phyloP scores from a whole-genome alignment of 2,113 vertebrate genomes.

The Dryoscopus gambensis region DNA sequence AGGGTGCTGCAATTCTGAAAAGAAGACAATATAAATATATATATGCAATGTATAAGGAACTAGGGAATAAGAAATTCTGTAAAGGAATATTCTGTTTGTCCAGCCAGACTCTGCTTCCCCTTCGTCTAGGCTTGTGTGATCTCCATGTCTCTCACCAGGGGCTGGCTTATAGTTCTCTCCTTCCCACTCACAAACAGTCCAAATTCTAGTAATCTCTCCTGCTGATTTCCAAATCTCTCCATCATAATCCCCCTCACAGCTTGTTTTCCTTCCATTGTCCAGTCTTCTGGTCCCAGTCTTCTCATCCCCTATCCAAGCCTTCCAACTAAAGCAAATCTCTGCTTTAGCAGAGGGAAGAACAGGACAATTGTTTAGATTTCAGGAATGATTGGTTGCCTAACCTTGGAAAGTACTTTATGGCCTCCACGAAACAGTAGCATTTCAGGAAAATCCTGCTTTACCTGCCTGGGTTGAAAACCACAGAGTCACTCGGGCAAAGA shows the following conservation, averaged over 20 bases:
- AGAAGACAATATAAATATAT: background rate
- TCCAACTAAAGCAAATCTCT: background rate
- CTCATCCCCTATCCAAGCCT: background rate
- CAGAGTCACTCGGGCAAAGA: background rate
- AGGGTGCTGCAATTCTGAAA: background rate
- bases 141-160: background rate
- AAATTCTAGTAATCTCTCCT: background rate
- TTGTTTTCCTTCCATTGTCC: background rate
- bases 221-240: background rate
- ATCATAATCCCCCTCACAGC: background rate
- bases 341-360: background rate
- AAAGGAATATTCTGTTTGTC: background rate
- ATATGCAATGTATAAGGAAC: background rate
- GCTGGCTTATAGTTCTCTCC: background rate
- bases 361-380: background rate
- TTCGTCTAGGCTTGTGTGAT: background rate
- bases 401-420: background rate
- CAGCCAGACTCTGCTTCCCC: background rate
- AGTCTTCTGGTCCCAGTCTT: background rate
- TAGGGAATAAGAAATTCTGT: background rate
- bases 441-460: background rate
- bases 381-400: background rate
- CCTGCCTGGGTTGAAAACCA: background rate
- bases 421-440: background rate
- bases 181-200: background rate